Evolutionary conservation across 2,797 vertebrate species (phyloP).

Genomic region (Danio choprae): DNA sequence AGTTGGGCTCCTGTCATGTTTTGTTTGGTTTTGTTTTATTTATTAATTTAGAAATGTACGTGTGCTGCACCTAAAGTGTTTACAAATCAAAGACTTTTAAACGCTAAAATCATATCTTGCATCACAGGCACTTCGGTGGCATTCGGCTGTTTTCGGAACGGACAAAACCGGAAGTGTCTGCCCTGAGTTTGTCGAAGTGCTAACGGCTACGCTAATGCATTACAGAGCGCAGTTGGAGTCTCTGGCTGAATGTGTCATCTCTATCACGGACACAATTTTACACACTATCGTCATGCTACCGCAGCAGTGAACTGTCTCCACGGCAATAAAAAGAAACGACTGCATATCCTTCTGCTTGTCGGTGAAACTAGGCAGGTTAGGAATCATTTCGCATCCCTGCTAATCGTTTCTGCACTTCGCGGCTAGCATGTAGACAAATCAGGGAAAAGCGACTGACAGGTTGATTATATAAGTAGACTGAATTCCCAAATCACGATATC

Average conservation of each 20-base stretch:
- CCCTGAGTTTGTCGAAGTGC: slow-evolving; percentile 45
- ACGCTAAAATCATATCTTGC: too few species aligned
- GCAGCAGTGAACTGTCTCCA: slow-evolving; percentile 66
- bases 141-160: slow-evolving; percentile 20
- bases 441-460: not conserved
- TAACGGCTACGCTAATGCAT: slow-evolving; percentile 46
- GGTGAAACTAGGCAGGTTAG: slow-evolving; percentile 77
- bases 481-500: not conserved
- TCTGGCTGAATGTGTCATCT: slow-evolving; percentile 56
- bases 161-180: slow-evolving; percentile 49
- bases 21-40: too few species aligned
- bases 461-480: not conserved
- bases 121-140: not conserved
- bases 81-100: too few species aligned
- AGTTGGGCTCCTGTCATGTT: too few species aligned
- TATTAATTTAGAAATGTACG: too few species aligned
- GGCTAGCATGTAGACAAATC: slow-evolving; percentile 11
- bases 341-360: slow-evolving; percentile 70
- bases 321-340: slow-evolving; percentile 52
- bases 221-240: not conserved
- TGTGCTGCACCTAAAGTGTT: too few species aligned
- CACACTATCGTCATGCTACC: slow-evolving; percentile 67
- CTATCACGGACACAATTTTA: slow-evolving; percentile 32
- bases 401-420: slow-evolving; percentile 33
- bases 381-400: slow-evolving; percentile 30